Evolutionary conservation across 2,113 vertebrate genomes (phyloP).

Genomic region (Eolophus roseicapilla): DNA sequence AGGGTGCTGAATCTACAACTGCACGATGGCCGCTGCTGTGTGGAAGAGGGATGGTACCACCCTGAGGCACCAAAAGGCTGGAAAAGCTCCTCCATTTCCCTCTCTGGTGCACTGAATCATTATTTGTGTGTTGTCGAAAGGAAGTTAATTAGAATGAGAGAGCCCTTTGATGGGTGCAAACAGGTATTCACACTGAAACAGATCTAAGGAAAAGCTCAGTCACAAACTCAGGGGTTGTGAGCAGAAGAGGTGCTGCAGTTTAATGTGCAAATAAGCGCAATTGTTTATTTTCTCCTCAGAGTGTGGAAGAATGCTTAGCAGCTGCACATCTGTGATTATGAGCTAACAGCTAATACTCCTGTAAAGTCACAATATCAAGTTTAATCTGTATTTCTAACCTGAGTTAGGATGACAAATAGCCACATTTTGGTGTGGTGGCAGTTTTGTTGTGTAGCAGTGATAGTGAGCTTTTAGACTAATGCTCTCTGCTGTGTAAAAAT

Average conservation of each 20-base stretch:
- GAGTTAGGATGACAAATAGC: background rate
- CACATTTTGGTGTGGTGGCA: background rate
- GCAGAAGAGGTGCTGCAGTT: background rate
- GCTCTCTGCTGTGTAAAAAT: background rate
- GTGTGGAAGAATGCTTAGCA: background rate
- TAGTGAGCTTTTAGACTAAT: background rate
- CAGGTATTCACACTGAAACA: background rate
- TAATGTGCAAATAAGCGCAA: background rate
- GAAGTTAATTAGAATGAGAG: background rate
- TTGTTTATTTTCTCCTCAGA: background rate
- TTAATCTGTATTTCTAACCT: background rate
- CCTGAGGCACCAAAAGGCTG: background rate
- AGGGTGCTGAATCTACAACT: background rate
- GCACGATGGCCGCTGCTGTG: background rate
- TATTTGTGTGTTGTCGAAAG: accelerated
- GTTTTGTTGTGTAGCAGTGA: background rate
- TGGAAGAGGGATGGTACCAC: background rate
- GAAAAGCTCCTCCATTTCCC: background rate
- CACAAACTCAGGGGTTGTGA: background rate
- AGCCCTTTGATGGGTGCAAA: background rate
- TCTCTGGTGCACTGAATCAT: background rate
- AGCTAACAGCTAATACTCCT: background rate
- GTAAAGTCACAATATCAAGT: background rate
- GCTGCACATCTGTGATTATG: background rate
- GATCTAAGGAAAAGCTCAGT: background rate